Conservation (phyloP, 2,888 invertebrate genomes). For the Neoascia interrupta region DNA sequence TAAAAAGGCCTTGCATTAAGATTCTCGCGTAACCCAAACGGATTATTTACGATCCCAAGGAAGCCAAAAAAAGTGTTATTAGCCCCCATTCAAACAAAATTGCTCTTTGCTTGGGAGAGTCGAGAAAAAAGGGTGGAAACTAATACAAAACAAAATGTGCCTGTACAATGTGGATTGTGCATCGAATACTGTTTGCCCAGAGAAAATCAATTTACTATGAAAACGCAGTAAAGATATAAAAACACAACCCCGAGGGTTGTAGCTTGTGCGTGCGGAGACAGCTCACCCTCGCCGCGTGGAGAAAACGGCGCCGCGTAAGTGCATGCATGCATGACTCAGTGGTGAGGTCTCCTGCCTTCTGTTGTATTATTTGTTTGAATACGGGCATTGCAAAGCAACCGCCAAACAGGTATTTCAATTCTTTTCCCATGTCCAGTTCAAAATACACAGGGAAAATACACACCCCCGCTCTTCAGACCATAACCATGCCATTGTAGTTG, state of each 20-base stretch:
- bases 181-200: conserved; percentile 25
- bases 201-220: conserved; percentile 35
- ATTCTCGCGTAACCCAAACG: too few species aligned
- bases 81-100: too few species aligned
- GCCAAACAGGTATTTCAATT: conserved; percentile 50
- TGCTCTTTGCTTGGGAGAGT: too few species aligned
- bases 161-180: too few species aligned
- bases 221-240: conserved; percentile 38
- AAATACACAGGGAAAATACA: conserved; percentile 16
- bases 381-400: conserved; percentile 36
- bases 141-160: too few species aligned
- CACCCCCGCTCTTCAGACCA: too few species aligned
- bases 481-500: conserved; percentile 6
- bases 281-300: conserved; percentile 35
- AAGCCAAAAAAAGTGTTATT: too few species aligned
- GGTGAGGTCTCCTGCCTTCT: conserved; percentile 12
- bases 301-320: conserved; percentile 55
- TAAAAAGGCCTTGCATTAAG: too few species aligned
- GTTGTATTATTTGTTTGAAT: conserved; percentile 43
- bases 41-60: too few species aligned
- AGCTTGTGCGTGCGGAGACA: conserved; percentile 14
- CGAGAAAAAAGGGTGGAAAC: too few species aligned
- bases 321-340: conserved; percentile 62
- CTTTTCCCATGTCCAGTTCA: conserved; percentile 31
- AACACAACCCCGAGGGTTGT: conserved; percentile 5